Evolutionary conservation across 1,140 invertebrate species (phyloP), one percentile per base, ranked within the genome.

Genomic region (Bombus balteatus): DNA sequence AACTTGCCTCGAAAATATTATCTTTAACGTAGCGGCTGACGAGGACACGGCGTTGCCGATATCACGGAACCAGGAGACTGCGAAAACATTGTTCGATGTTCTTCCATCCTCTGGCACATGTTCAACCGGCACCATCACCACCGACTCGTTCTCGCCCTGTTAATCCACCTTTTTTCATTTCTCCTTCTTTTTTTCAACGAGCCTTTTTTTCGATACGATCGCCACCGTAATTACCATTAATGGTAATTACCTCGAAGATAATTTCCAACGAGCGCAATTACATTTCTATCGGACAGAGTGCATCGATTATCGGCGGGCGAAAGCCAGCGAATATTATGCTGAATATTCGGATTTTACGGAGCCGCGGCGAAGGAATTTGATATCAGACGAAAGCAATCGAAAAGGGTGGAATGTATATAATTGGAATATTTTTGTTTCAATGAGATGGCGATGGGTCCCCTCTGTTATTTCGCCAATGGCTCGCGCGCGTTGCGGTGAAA

Each of bases 201-300:
- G 53, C 25, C 32, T 77, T 65, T 41, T 62, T 13, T 15, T 65
- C 13, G 62, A 22, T 39, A n/a, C 13, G 28, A 76, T 57, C 53
- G 47, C 74, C 4, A n/a, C 32, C 32, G 25, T 28, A 28, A 34
- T 12, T 25, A 34, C 39, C 34, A 22, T 76, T 59, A 76, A 62
- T 39, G 25, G 74, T 76, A 65, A 77, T 77, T 65, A 62, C 28
- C 28, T 6, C 1, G 37, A 41, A 32, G 18, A 18, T 65, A 77
- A 77, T 77, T 77, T 22, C 28, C 37, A 65, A 65, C 57, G 57
- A 41, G 75, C 59, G 57, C 59, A 65, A 77, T 77, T 77, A 77
- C 37, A 41, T 65, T 65, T 77, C 34, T 65, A 41, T 77, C 47
- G 47, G 47, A 53, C 47, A 53, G 47, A 53, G 47, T 22, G 47